These are phyloP conservation scores for Geotrypetes seraphini DNA, from an alignment of 2,797 vertebrate genomes.

Conservation along the genomic window DNA sequence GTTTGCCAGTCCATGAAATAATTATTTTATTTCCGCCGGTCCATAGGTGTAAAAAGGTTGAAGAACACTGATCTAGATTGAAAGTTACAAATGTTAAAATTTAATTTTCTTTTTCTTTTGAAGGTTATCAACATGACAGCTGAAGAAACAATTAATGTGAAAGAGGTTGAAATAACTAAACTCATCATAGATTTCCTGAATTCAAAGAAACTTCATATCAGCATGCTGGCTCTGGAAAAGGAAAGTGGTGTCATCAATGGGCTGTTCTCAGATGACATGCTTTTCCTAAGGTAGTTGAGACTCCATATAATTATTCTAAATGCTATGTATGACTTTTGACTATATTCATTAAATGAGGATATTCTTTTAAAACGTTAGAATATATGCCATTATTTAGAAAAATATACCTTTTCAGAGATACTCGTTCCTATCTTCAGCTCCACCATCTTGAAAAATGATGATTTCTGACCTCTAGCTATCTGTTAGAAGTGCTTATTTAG, in stretches of 20 bases:
- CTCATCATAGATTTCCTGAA: constrained; percentile 89
- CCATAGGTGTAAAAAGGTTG: too few relatives aligned
- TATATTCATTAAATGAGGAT: not conserved
- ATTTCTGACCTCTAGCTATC: too few relatives aligned
- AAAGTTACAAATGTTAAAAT: too few relatives aligned
- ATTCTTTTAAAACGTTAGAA: not conserved
- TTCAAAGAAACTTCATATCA: constrained; percentile 91
- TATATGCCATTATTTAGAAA: not conserved
- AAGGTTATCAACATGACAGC: constrained; percentile 80
- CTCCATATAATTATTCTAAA: too few relatives aligned
- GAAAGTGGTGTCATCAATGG: constrained; percentile 95
- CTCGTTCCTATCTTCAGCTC: too few relatives aligned
- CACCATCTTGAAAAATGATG: too few relatives aligned
- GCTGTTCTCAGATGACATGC: constrained; percentile 95
- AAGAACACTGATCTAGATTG: too few relatives aligned
- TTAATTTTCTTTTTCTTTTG: constrained; percentile 11
- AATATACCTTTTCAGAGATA: too few relatives aligned
- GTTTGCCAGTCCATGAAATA: too few relatives aligned
- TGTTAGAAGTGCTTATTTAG: too few relatives aligned
- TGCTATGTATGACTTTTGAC: not conserved
- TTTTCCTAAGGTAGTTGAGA: constrained; percentile 97
- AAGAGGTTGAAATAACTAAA: constrained; percentile 93
- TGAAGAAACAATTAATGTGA: constrained; percentile 90
- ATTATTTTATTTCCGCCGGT: too few relatives aligned
- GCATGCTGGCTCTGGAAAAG: constrained; percentile 91